Conservation (phyloP, 1,140 invertebrate species). For the Aphelinus certus region DNA sequence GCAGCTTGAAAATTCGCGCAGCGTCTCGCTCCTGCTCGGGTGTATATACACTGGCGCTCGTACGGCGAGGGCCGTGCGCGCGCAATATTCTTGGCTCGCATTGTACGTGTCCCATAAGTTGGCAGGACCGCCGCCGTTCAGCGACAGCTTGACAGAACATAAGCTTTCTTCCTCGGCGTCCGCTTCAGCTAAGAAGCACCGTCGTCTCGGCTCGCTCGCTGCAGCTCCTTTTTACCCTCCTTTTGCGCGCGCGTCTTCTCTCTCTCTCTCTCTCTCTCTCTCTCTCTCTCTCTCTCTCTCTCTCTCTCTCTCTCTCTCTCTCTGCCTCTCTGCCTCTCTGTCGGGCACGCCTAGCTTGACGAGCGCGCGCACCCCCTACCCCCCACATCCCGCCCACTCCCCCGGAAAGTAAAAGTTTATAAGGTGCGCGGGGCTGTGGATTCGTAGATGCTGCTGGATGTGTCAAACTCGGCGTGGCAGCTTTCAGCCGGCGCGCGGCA, state of each 20-base stretch:
- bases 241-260: conserved; percentile 12
- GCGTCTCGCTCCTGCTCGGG: neutral
- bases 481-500: too few relatives aligned
- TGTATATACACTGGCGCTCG: neutral
- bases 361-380: too few relatives aligned
- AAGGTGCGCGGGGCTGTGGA: conserved; percentile 41
- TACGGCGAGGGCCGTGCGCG: neutral
- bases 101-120: conserved; percentile 64
- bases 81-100: conserved; percentile 61
- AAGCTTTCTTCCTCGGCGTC: conserved; percentile 51
- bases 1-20: too few relatives aligned
- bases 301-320: neutral
- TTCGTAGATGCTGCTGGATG: conserved; percentile 39
- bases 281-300: neutral
- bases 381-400: conserved; percentile 9
- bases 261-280: conserved; percentile 1
- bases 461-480: conserved; percentile 14
- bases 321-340: conserved; percentile 7
- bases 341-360: neutral
- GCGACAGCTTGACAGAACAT: conserved; percentile 65
- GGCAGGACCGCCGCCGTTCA: conserved; percentile 59
- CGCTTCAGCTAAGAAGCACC: conserved; percentile 20
- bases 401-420: conserved; percentile 59
- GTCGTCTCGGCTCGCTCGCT: conserved; percentile 6
- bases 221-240: conserved; percentile 25